A percentile compares a stretch with the other conserved stretches of the same genome.
These are phyloP conservation scores for Psylliodes chrysocephalus DNA, from an alignment of 2,888 invertebrate genomes.

Conservation along the genomic window DNA sequence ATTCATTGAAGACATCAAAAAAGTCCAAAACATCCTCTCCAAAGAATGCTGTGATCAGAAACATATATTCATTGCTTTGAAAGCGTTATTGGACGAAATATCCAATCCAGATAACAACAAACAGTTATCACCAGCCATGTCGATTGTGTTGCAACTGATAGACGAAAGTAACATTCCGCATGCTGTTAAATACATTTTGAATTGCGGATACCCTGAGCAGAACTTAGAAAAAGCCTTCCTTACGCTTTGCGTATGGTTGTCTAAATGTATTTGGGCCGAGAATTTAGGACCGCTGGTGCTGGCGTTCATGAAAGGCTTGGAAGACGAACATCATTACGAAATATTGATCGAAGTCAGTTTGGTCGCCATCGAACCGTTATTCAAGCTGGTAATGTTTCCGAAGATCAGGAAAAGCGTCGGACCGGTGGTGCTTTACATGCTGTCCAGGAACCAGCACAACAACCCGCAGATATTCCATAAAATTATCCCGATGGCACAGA, in stretches of 20 bases:
- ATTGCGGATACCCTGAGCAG: slow-evolving; percentile 62
- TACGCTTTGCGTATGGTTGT: slow-evolving; percentile 76
- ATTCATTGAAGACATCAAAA: slow-evolving; percentile 58
- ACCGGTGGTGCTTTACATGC: slow-evolving; percentile 72
- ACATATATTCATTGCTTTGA: slow-evolving; percentile 68
- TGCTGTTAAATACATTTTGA: slow-evolving; percentile 65
- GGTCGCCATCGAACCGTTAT: slow-evolving; percentile 70
- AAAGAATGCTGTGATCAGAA: slow-evolving; percentile 63
- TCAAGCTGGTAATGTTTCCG: slow-evolving; percentile 68
- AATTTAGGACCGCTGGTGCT: slow-evolving; percentile 75
- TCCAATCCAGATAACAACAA: slow-evolving; percentile 67
- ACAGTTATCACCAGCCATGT: slow-evolving; percentile 70
- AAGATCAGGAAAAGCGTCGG: slow-evolving; percentile 69
- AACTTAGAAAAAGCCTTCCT: slow-evolving; percentile 72
- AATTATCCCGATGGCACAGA: slow-evolving; percentile 66
- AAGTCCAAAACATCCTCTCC: slow-evolving; percentile 57
- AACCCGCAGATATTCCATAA: slow-evolving; percentile 61
- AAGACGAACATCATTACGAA: slow-evolving; percentile 60
- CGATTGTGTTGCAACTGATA: slow-evolving; percentile 69
- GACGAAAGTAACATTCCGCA: slow-evolving; percentile 47
- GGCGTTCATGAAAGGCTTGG: slow-evolving; percentile 72
- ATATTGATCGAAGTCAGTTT: slow-evolving; percentile 70
- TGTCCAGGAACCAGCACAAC: slow-evolving; percentile 71
- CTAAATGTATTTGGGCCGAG: slow-evolving; percentile 71
- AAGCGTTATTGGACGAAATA: slow-evolving; percentile 70